Conservation (phyloP, 2,797 vertebrate species). For the Corythornis leucogaster region DNA sequence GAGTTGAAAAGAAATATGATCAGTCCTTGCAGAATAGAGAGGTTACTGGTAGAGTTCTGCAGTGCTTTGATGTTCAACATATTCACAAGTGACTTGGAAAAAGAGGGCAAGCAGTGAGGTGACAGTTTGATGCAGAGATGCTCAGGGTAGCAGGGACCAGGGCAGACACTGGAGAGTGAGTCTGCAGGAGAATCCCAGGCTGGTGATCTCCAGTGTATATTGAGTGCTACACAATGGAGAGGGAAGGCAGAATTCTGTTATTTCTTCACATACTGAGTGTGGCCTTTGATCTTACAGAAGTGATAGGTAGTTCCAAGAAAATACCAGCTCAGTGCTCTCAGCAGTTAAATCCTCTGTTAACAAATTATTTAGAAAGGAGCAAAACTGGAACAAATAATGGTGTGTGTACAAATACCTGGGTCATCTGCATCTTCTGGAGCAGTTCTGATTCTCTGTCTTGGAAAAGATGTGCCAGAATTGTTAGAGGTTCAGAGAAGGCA, state of each 20-base stretch:
- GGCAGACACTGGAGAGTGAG: neutral
- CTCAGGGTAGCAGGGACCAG: neutral
- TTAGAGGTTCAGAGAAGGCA: neutral
- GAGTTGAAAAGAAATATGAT: neutral
- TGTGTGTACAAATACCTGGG: neutral
- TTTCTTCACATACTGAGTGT: neutral
- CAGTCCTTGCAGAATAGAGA: neutral
- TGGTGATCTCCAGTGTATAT: neutral
- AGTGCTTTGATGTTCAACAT: accelerated
- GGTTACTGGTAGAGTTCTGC: neutral
- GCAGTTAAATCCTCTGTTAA: neutral
- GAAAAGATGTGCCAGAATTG: neutral
- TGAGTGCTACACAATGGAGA: neutral
- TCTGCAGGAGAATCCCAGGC: neutral
- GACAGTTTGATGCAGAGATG: neutral
- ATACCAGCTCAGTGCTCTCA: neutral
- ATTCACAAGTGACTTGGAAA: neutral
- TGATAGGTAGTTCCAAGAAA: neutral
- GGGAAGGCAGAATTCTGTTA: neutral
- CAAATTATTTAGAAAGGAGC: neutral
- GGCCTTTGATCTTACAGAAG: neutral
- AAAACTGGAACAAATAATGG: neutral
- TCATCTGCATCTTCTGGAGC: neutral
- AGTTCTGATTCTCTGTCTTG: neutral
- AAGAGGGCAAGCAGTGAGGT: neutral